These are phyloP conservation scores for Nomada goodeniana DNA, from an alignment of 2,888 invertebrate genomes.

Conservation along the genomic window DNA sequence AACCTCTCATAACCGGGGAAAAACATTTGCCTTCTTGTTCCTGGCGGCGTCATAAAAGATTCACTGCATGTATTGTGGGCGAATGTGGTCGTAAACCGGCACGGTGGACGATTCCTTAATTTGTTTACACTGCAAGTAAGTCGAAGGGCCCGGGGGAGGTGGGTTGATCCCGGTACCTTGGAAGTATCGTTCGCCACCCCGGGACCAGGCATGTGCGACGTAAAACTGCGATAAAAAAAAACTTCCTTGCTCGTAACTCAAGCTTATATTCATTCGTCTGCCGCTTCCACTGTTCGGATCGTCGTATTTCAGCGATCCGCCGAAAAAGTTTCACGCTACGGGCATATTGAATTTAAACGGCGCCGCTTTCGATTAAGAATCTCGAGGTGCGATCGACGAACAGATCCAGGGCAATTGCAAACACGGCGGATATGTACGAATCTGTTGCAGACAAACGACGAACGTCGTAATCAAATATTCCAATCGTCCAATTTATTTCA, in stretches of 20 bases:
- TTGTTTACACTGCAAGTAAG: constrained; percentile 81
- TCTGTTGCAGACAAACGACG: no score
- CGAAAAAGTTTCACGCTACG: background rate
- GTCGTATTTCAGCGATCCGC: constrained; percentile 25
- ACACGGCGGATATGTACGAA: no score
- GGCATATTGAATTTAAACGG: constrained; percentile 1
- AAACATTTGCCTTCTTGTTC: constrained; percentile 16
- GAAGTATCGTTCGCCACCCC: constrained; percentile 55
- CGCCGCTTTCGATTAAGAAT: background rate
- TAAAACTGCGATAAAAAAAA: constrained; percentile 82
- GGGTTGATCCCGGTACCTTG: constrained; percentile 54
- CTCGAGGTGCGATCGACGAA: no score
- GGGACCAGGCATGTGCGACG: constrained; percentile 75
- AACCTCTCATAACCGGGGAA: background rate
- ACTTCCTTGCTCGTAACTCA: constrained; percentile 79
- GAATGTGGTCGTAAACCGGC: constrained; percentile 74
- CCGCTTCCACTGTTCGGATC: constrained; percentile 56
- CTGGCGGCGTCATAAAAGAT: constrained; percentile 75
- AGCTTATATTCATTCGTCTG: constrained; percentile 69
- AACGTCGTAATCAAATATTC: no score
- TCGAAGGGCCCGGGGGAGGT: constrained; percentile 53
- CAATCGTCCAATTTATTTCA: no score
- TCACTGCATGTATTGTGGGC: constrained; percentile 74
- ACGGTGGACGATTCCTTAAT: constrained; percentile 82
- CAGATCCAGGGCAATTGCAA: no score